Base-by-base conservation (phyloP, 2,797 vertebrate species). In the Nyctibius grandis region DNA sequence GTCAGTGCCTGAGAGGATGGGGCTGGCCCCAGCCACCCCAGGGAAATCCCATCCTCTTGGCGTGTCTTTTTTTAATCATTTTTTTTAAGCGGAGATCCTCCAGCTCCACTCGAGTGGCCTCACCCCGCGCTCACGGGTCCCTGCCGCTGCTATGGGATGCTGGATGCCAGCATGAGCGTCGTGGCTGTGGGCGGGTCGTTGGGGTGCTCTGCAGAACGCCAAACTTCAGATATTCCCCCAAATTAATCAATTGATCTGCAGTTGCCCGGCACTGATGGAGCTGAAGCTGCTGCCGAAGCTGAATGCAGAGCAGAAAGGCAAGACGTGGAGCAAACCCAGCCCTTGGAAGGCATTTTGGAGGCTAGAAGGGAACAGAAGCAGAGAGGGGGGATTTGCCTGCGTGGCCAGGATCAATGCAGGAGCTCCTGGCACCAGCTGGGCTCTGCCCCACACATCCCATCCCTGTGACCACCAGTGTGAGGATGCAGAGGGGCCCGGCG, bases 381-480 rank as follows among this genome's bases (percentile, higher is more conserved):
- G 51, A 34, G 33, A 15, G 68, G 0, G 5, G 40, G 45, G 21
- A 15, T 42, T 17, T 11, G 11, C 1, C 34, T 14, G 21, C 9
- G 2, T 0, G 31, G 11, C 64, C 1, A 2, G 75, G 59, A 63
- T 25, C 15, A 10, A 0, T 2, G 13, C 0, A 0, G 34, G 45
- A 70, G 19, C 26, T 34, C 7, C 18, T 9, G 33, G 50, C 17
- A 20, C 11, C 31, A 5, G 5, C 3, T 2, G 6, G 45, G 17
- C 33, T 51, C 51, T 65, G 59, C 36, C 50, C 6, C 0, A 0
- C 1, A 1, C 22, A 7, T 50, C 45, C 54, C 5, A 6, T 18
- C 53, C 59, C 78, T 2, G 15, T 0, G 5, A 28, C 51, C 64
- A 5, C 57, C 6, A 1, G n/a, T 1, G 10, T 1, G 11, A 42